phyloP scores from a whole-genome alignment of 2,888 invertebrate genomes.

The Scrobipalpa atriplicella region DNA sequence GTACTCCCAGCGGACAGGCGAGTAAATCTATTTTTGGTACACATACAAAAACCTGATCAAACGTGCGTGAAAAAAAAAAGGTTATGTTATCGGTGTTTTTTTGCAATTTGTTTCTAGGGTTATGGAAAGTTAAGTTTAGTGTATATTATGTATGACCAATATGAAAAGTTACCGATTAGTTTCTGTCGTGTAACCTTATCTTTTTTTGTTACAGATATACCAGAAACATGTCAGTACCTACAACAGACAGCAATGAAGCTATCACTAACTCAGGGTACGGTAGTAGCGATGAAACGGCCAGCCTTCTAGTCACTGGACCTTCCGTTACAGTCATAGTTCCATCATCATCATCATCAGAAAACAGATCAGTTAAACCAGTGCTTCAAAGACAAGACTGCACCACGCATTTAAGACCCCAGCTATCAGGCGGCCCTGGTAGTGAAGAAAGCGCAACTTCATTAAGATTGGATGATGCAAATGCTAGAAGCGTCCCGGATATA shows the following conservation, averaged over 20 bases:
- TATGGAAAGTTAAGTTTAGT: no score
- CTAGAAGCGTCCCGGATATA: slow-evolving; percentile 91
- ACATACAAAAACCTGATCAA: slow-evolving; percentile 21
- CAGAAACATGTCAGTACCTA: slow-evolving; percentile 71
- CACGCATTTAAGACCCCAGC: slow-evolving; percentile 87
- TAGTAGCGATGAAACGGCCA: slow-evolving; percentile 92
- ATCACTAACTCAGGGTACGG: slow-evolving; percentile 86
- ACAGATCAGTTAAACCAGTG: slow-evolving; percentile 87
- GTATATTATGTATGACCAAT: background rate
- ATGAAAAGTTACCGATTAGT: background rate
- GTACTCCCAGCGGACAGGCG: slow-evolving; percentile 34
- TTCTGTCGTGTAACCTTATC: slow-evolving; percentile 8
- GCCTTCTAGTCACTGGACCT: slow-evolving; percentile 87
- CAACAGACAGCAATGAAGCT: slow-evolving; percentile 81
- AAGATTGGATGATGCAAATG: slow-evolving; percentile 85
- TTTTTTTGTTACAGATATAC: slow-evolving; percentile 62
- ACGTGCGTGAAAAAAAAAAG: background rate
- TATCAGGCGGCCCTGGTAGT: slow-evolving; percentile 89
- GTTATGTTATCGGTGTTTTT: background rate
- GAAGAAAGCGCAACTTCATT: slow-evolving; percentile 87
- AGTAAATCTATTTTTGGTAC: slow-evolving; percentile 35
- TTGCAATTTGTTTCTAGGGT: no score
- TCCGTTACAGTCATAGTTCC: slow-evolving; percentile 79
- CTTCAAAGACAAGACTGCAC: slow-evolving; percentile 94
- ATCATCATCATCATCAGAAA: slow-evolving; percentile 52